phyloP scores from a whole-genome alignment of 1,140 invertebrate genomes.

The Sitophilus oryzae region DNA sequence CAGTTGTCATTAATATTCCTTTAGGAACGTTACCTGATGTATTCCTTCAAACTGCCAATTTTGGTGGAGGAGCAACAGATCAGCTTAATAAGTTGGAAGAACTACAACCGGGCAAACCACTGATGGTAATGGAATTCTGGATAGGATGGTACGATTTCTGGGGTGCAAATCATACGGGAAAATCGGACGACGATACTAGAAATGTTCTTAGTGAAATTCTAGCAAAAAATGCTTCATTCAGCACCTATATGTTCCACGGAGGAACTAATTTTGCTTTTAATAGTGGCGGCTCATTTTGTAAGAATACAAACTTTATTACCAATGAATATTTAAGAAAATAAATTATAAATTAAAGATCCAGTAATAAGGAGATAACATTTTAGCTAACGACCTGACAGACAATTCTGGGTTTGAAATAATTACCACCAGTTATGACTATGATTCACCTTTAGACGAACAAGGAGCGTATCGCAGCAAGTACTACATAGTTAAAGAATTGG shows the following conservation, averaged over 20 bases:
- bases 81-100: constrained; percentile 16
- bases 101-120: constrained; percentile 23
- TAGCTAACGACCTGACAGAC: constrained; percentile 8
- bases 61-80: constrained; percentile 10
- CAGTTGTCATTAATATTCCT: too few relatives aligned
- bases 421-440: constrained; percentile 56
- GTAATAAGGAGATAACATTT: too few relatives aligned
- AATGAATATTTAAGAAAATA: too few relatives aligned
- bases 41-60: constrained; percentile 24
- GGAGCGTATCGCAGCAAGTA: constrained; percentile 48
- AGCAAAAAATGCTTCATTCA: constrained; percentile 50
- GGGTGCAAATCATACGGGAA: constrained; percentile 21
- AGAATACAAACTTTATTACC: too few relatives aligned
- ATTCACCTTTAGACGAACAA: constrained; percentile 48
- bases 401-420: constrained; percentile 43
- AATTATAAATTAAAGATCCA: neutral
- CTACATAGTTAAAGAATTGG: constrained; percentile 36
- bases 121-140: constrained; percentile 32
- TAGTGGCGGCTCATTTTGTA: constrained; percentile 47
- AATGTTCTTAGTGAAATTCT: constrained; percentile 31
- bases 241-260: constrained; percentile 67
- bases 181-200: constrained; percentile 16
- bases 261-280: constrained; percentile 67
- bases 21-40: constrained; percentile 17
- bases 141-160: constrained; percentile 35